Evolutionary conservation across 2,113 vertebrate species (phyloP).

Genomic region (Zosterops japonicus): DNA sequence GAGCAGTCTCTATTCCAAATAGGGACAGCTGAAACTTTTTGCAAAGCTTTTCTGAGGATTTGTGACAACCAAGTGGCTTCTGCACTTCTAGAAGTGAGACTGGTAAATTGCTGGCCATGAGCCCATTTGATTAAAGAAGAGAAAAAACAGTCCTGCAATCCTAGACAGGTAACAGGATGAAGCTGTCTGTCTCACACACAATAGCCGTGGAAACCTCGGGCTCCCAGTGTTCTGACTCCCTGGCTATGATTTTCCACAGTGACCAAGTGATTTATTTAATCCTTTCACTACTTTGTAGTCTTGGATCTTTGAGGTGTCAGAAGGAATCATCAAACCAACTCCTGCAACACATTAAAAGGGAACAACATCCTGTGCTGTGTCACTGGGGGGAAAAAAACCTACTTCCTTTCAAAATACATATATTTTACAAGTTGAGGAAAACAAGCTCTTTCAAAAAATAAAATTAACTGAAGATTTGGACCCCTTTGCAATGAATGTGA

Average conservation of each 20-base stretch:
- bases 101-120: neutral
- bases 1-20: neutral
- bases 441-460: neutral
- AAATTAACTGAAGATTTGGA: neutral
- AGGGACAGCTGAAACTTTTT: neutral
- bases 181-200: neutral
- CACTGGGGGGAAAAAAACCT: neutral
- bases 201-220: neutral
- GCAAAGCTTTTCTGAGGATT: slow-evolving; percentile 8
- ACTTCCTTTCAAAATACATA: neutral
- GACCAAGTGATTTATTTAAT: slow-evolving; percentile 7
- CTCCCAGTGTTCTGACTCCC: neutral
- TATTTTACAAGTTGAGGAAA: neutral
- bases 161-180: neutral
- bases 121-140: neutral
- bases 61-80: neutral
- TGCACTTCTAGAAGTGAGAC: neutral
- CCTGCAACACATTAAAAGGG: neutral
- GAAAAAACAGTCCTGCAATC: neutral
- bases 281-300: neutral
- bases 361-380: neutral
- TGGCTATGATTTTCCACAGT: neutral
- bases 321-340: neutral
- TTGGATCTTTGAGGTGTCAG: neutral
- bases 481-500: neutral